phyloP scores from a whole-genome alignment of 2,888 invertebrate genomes.

The Drosophila limbata region DNA sequence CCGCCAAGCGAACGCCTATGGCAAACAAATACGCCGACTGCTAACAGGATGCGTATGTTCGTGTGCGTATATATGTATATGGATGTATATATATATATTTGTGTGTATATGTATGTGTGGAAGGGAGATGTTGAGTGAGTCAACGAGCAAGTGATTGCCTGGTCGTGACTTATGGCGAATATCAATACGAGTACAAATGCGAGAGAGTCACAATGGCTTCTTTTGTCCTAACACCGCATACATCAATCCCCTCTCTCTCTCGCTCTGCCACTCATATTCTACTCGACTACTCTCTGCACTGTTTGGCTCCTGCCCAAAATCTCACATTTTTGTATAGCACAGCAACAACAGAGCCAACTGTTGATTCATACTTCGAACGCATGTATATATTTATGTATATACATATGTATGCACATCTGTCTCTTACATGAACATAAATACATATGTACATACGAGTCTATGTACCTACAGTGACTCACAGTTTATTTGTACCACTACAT shows the following conservation, averaged over 20 bases:
- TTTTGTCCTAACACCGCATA: conserved; percentile 18
- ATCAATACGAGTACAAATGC: conserved; percentile 43
- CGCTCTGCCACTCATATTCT: background rate
- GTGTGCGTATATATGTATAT: conserved; percentile 12
- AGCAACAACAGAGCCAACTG: conserved; percentile 49
- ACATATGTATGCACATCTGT: background rate
- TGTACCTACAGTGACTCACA: background rate
- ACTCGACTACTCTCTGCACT: background rate
- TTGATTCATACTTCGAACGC: conserved; percentile 38
- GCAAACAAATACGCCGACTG: conserved; percentile 4
- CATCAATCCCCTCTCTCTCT: background rate
- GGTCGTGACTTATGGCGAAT: conserved; percentile 63
- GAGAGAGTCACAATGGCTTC: conserved; percentile 28
- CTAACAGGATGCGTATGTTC: conserved; percentile 27
- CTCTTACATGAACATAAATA: background rate
- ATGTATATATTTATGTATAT: conserved; percentile 4
- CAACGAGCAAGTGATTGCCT: conserved; percentile 54
- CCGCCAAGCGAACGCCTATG: conserved; percentile 27
- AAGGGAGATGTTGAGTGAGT: conserved; percentile 31
- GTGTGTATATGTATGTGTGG: conserved; percentile 19
- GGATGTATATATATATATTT: background rate
- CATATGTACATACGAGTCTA: conserved; percentile 15
- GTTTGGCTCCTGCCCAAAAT: conserved; percentile 10
- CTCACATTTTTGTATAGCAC: conserved; percentile 8
- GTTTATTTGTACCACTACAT: no score